Evolutionary conservation across 2,797 vertebrate species (phyloP).

Genomic region (Acomys russatus): DNA sequence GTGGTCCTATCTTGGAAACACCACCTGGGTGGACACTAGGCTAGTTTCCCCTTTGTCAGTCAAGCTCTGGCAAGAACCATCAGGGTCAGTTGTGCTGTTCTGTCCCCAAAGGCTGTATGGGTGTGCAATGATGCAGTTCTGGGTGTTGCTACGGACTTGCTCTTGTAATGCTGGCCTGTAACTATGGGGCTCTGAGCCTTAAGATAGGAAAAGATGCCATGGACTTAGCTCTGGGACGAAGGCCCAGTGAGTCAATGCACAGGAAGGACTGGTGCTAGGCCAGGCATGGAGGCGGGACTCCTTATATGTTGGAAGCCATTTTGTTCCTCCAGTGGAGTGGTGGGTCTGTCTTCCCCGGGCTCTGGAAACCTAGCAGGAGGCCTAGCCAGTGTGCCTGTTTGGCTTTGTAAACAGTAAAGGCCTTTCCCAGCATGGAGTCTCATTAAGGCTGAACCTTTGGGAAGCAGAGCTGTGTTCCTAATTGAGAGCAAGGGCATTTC

Average conservation of each 20-base stretch:
- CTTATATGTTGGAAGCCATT: background rate
- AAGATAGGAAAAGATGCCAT: no score
- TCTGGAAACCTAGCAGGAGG: background rate
- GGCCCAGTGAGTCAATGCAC: no score
- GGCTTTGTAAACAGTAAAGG: background rate
- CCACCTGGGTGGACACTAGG: background rate
- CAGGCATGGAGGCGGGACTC: background rate
- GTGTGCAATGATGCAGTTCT: background rate
- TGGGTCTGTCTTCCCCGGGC: background rate
- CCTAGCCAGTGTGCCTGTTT: background rate
- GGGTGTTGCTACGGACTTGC: background rate
- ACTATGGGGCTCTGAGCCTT: background rate
- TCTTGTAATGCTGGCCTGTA: background rate
- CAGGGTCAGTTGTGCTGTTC: background rate
- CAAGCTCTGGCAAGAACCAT: no score
- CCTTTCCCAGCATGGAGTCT: background rate
- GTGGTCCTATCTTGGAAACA: background rate
- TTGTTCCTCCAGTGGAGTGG: background rate
- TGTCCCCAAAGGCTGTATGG: background rate
- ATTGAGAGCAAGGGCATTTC: background rate
- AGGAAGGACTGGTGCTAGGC: background rate
- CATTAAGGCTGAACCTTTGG: fast-evolving
- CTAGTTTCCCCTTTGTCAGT: background rate
- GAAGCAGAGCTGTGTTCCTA: background rate
- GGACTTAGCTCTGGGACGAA: background rate